Evolutionary conservation across 2,888 invertebrate species (phyloP), one percentile per base, ranked within the genome.

Genomic region (Cataglyphis cursor): DNA sequence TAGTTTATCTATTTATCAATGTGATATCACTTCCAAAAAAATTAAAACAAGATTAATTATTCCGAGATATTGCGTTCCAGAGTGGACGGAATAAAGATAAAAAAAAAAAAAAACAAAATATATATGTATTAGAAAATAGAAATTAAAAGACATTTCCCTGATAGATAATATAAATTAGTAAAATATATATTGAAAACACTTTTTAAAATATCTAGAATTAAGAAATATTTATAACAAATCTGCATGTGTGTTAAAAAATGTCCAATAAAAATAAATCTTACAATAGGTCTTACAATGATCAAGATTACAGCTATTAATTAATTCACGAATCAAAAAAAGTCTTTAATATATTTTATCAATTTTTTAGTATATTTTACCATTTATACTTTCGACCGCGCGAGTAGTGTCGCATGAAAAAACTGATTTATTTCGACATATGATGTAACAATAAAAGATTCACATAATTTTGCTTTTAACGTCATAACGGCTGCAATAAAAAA

Each of bases 111-210:
- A 24, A 24, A 24, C 0, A 1, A 24, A 1, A 24, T 24, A 24
- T 24, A 51, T 18, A 18, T 48, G 3, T n/a, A 51, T n/a, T 51
- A 51, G 59, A 35, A 59, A 75, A 59, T 72, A 35, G 28, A 66
- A 66, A 44, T n/a, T 51, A n/a, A 51, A 51, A 2, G 0, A n/a
- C 18, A 15, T 5, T 18, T 44, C n/a, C 8, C 8, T n/a, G 18
- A n/a, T 48, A 18, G 6, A n/a, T 51, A 51, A n/a, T 48, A 48
- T n/a, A 15, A 4, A n/a, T n/a, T 51, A 51, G 2, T n/a, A 51
- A 51, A n/a, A 51, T 51, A 8, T 44, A 44, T 51, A 51, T 6
- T 1, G 8, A n/a, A 18, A n/a, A n/a, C 8, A n/a, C n/a, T 1
- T n/a, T n/a, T 51, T 51, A n/a, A 8, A 8, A 51, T 51, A 51